Conservation (phyloP, 2,113 vertebrate genomes). For the Psittacula cyanocephala region DNA sequence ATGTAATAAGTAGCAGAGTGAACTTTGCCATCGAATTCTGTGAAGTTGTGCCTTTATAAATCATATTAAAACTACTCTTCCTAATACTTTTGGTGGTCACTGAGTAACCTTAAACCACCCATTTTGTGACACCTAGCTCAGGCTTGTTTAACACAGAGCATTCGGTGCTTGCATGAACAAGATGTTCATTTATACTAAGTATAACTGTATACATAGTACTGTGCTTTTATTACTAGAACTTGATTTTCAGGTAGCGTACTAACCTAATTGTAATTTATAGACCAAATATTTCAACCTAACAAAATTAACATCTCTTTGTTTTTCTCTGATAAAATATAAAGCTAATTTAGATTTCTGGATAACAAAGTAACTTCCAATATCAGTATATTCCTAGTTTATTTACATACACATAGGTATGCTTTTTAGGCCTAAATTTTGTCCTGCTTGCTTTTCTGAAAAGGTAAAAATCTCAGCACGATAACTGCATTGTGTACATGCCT, state of each 20-base stretch:
- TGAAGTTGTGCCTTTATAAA: neutral
- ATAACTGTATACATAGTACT: neutral
- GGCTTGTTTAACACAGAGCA: neutral
- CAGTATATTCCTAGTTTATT: neutral
- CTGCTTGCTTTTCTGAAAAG: neutral
- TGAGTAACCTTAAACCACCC: neutral
- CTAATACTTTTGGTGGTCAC: neutral
- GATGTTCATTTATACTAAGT: neutral
- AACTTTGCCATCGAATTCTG: neutral
- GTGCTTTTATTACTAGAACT: neutral
- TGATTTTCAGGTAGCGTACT: neutral
- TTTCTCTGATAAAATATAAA: neutral
- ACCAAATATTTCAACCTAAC: neutral
- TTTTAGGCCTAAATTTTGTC: neutral
- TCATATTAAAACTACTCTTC: neutral
- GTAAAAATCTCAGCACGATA: neutral
- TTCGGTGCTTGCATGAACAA: neutral
- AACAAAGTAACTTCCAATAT: neutral
- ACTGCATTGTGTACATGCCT: neutral
- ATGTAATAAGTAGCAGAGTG: neutral
- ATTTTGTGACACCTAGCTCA: neutral
- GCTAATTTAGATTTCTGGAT: neutral
- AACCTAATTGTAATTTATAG: conserved; percentile 31
- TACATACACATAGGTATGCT: neutral
- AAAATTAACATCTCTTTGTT: neutral